phyloP scores from a whole-genome alignment of 2,888 invertebrate species.

The Tetragonula carbonaria region DNA sequence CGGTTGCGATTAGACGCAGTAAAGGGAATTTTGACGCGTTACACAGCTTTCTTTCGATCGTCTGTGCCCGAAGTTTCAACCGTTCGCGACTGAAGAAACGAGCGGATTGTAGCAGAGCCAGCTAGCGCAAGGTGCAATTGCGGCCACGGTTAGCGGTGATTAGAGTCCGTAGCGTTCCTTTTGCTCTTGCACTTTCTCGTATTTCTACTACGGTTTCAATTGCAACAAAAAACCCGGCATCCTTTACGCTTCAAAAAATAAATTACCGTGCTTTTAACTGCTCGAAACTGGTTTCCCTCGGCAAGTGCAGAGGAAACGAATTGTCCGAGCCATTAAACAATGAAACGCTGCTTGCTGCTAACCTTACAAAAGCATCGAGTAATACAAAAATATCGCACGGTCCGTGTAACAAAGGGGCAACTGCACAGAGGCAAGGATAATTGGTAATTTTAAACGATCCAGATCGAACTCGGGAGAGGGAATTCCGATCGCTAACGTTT shows the following conservation, averaged over 20 bases:
- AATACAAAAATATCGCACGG: not conserved
- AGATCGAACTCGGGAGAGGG: not conserved
- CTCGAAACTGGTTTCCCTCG: not conserved
- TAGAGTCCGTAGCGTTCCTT: not conserved
- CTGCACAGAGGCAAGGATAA: not conserved
- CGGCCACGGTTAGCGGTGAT: conserved; percentile 8
- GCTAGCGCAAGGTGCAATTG: conserved; percentile 2
- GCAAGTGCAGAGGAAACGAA: not conserved
- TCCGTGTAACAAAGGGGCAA: not conserved
- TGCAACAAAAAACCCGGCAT: not conserved
- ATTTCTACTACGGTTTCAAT: not conserved
- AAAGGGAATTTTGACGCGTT: not conserved
- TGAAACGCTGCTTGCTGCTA: not conserved
- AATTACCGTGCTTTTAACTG: not conserved
- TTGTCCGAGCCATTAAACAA: not conserved
- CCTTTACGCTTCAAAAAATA: not conserved
- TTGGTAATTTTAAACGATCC: not conserved
- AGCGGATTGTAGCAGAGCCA: not conserved
- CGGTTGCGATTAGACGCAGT: not conserved
- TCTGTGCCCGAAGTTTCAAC: not conserved
- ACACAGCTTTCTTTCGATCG: not conserved
- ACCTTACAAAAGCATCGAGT: not conserved
- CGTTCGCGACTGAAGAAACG: not conserved
- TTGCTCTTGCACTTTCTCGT: not conserved
- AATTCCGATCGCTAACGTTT: not conserved